A percentile compares a stretch with the other conserved stretches of the same genome.
Conservation (phyloP, 2,888 invertebrate genomes). For the Thysanoteuthis rhombus region DNA sequence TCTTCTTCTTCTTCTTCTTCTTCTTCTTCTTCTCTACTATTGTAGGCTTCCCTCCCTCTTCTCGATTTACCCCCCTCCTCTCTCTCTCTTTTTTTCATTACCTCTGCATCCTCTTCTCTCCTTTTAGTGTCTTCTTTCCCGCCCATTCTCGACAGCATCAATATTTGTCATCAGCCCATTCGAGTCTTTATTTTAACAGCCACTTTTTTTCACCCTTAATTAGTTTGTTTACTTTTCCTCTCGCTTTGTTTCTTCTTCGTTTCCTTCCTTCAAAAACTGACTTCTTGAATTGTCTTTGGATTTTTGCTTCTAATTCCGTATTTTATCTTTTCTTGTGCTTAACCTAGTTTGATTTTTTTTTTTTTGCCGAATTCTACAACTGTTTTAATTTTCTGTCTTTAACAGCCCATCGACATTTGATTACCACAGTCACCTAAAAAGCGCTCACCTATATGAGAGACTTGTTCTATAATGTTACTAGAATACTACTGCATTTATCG, state of each 20-base stretch:
- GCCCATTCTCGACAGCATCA: not conserved
- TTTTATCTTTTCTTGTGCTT: not conserved
- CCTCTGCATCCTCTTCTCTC: not conserved
- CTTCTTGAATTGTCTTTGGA: not conserved
- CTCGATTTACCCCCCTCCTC: not conserved
- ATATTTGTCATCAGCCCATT: slow-evolving; percentile 12
- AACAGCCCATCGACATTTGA: too few species aligned
- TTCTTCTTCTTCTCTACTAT: not conserved
- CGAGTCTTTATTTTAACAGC: not conserved
- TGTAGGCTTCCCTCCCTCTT: not conserved
- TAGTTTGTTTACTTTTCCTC: not conserved
- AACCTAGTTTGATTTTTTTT: not conserved
- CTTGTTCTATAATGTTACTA: too few species aligned
- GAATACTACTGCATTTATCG: too few species aligned
- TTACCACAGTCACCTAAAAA: too few species aligned
- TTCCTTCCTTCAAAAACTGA: not conserved
- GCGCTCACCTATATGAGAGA: too few species aligned
- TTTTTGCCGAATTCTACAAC: too few species aligned
- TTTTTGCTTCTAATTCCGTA: not conserved
- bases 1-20: not conserved
- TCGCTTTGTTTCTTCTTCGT: not conserved
- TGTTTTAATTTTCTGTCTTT: too few species aligned
- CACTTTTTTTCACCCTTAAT: not conserved
- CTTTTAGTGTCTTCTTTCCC: not conserved
- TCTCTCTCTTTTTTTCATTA: not conserved